phyloP scores from a whole-genome alignment of 2,888 invertebrate genomes.

The Campoplex nolae region DNA sequence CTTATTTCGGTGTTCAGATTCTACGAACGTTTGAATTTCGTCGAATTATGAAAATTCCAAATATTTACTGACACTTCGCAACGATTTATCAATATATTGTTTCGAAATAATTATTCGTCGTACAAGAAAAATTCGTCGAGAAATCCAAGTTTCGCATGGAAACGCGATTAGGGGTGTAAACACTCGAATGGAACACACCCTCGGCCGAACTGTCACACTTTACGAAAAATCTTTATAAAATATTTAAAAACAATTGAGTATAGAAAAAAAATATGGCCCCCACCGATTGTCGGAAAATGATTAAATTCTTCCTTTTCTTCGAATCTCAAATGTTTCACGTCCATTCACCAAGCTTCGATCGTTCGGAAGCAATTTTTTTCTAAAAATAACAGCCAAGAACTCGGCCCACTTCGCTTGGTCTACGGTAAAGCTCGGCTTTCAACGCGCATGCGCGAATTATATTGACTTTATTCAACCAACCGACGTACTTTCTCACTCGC shows the following conservation, averaged over 20 bases:
- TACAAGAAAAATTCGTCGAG: neutral
- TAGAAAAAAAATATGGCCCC: constrained; percentile 29
- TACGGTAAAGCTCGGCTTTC: constrained; percentile 46
- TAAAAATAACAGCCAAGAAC: constrained; percentile 75
- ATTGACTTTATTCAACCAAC: constrained; percentile 72
- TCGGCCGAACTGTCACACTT: constrained; percentile 3
- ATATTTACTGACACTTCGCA: neutral
- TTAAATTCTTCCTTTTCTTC: constrained; percentile 38
- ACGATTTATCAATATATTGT: neutral
- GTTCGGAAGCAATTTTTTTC: constrained; percentile 66
- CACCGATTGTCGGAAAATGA: neutral
- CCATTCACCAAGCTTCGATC: constrained; percentile 52
- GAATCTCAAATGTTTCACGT: constrained; percentile 62
- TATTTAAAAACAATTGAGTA: neutral
- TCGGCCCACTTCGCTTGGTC: constrained; percentile 72
- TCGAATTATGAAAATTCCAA: neutral
- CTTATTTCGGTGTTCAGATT: neutral
- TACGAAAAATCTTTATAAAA: neutral
- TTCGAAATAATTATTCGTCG: neutral
- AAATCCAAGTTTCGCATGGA: neutral
- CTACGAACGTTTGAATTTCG: neutral
- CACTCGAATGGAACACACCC: constrained; percentile 11
- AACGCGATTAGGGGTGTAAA: constrained; percentile 16
- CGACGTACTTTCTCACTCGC: neutral
- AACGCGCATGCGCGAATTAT: constrained; percentile 76